Base-by-base conservation (phyloP, 2,797 vertebrate genomes). In the Corythornis leucogaster region DNA sequence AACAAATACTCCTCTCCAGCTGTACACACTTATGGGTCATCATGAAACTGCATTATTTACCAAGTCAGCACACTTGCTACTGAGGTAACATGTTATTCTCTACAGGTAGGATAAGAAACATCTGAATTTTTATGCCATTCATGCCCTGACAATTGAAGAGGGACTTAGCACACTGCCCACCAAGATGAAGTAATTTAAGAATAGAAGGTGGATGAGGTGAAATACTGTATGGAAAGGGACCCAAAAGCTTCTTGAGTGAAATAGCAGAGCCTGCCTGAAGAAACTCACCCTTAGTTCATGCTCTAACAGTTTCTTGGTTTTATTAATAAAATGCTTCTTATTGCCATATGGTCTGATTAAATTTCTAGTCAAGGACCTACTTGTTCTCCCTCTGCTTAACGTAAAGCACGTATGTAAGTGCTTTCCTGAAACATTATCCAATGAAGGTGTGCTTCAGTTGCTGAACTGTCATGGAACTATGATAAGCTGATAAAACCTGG, bases 241-340 rank as follows among this genome's bases (percentile, higher is more conserved):
- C 8, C 18, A 84, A 69, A 3, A 67, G 58, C 17, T 81, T 73
- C 74, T 70, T 54, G 58, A 57, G 38, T 6, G 8, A 75, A 73
- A 82, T 3, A 5, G 20, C 45, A 82, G 38, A 82, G 40, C 33
- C 26, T 51, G 33, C 33, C 42, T 70, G 46, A 61, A 48, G 78
- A 90, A 90, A 74, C 15, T 48, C 48, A 66, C 53, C 69, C 20
- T 80, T 53, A 51, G 16, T 22, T 82, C 71, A 42, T 11, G 35
- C 7, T 43, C 24, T 28, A 42, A 71, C 48, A 67, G 46, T 9
- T 78, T 80, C 46, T 46, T 55, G 9, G 9, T 12, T 71, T 80
- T 62, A 42, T 21, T 64, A 80, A 76, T 54, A 53, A 88, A 85
- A 92, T 77, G 67, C 19, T 94, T 93, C 87, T 93, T 89, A 73